These are phyloP conservation scores for Tenualosa ilisha DNA, from an alignment of 2,797 vertebrate genomes.

Conservation along the genomic window DNA sequence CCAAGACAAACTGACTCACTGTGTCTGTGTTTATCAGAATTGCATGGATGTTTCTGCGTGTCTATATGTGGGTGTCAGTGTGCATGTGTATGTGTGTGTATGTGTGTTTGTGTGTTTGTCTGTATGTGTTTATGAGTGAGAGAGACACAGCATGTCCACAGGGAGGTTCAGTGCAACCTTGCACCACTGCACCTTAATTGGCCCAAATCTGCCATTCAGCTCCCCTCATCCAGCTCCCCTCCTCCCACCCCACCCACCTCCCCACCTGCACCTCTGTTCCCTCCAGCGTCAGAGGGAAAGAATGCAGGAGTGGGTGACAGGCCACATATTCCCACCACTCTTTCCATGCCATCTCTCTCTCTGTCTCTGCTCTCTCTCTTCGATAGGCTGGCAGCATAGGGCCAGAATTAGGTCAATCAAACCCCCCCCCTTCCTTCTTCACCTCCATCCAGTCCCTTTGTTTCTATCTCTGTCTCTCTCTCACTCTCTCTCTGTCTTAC, in stretches of 20 bases:
- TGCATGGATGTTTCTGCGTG: too few relatives aligned
- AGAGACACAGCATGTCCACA: neutral
- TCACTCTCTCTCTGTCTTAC: neutral
- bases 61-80: too few relatives aligned
- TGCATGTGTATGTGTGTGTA: neutral
- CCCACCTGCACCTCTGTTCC: constrained; percentile 41
- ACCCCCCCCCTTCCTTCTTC: constrained; percentile 19
- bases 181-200: constrained; percentile 65
- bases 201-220: constrained; percentile 74
- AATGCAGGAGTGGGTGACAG: constrained; percentile 36
- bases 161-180: neutral
- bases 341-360: constrained; percentile 28
- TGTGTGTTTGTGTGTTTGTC: neutral
- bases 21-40: neutral
- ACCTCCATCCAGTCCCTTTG: neutral
- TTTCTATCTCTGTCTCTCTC: neutral
- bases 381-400: constrained; percentile 36
- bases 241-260: neutral
- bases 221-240: constrained; percentile 30
- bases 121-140: neutral
- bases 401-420: constrained; percentile 62
- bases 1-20: neutral
- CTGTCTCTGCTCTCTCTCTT: neutral
- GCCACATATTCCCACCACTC: constrained; percentile 55
- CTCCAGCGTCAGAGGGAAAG: constrained; percentile 27